Conservation (phyloP, 2,113 vertebrate species). For the Epinephelus lanceolatus region DNA sequence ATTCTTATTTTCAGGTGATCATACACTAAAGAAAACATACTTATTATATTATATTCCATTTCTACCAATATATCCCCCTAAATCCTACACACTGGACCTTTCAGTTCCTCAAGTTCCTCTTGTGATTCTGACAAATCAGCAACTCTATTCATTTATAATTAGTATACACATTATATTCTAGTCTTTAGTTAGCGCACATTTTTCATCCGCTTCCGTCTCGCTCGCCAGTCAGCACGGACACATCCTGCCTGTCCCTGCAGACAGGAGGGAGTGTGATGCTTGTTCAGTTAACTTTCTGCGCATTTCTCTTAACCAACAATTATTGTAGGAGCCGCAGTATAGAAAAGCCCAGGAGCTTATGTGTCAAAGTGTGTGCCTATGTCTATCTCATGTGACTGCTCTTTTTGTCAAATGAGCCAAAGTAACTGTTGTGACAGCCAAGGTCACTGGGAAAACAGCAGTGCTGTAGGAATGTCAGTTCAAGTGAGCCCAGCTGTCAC, state of each 20-base stretch:
- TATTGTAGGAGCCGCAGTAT: neutral
- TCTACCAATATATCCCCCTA: too few relatives aligned
- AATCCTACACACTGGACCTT: too few relatives aligned
- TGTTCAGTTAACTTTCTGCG: slow-evolving; percentile 24
- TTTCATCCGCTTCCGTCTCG: neutral
- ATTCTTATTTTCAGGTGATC: too few relatives aligned
- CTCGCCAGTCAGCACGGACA: slow-evolving; percentile 22
- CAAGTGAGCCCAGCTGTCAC: slow-evolving; percentile 61
- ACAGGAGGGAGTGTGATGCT: slow-evolving; percentile 14
- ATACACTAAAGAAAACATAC: too few relatives aligned
- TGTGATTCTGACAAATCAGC: neutral
- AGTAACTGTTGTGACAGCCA: slow-evolving; percentile 70
- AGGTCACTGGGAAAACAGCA: slow-evolving; percentile 65
- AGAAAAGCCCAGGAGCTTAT: slow-evolving; percentile 27
- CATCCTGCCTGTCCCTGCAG: slow-evolving; percentile 35
- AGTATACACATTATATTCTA: neutral
- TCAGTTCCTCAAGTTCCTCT: neutral
- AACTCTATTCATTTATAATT: neutral
- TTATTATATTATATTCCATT: too few relatives aligned
- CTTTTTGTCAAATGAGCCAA: slow-evolving; percentile 65
- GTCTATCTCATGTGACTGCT: slow-evolving; percentile 45
- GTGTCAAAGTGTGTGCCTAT: slow-evolving; percentile 36
- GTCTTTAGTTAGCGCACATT: neutral
- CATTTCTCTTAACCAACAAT: slow-evolving; percentile 24
- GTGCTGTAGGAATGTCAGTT: slow-evolving; percentile 44